Conservation (phyloP, 1,140 invertebrate genomes). For the Caenorhabditis brenneri region DNA sequence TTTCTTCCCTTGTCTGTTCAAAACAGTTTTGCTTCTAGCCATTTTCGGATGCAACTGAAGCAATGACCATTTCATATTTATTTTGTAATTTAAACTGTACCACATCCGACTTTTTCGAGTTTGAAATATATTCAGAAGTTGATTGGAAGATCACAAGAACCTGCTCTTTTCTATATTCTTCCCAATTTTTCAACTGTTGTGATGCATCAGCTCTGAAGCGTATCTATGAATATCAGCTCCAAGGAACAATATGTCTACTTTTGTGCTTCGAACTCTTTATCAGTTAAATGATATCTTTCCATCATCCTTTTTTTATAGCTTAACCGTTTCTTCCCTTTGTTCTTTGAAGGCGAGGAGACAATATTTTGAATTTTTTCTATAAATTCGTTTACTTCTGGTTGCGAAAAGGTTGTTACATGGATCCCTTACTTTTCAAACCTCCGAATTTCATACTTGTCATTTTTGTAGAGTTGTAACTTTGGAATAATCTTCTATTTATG, state of each 20-base stretch:
- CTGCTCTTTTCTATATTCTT: not conserved
- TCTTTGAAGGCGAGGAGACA: not conserved
- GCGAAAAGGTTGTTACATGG: not conserved
- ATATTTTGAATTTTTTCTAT: not conserved
- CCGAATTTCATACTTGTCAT: not conserved
- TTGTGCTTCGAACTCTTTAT: not conserved
- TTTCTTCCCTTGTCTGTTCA: not conserved
- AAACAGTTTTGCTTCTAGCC: not conserved
- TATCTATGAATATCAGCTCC: too few species aligned
- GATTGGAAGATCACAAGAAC: not conserved
- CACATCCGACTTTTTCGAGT: not conserved
- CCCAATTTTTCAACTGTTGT: not conserved
- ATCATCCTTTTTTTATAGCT: slow-evolving; percentile 11
- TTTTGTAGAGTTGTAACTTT: not conserved
- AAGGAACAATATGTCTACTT: not conserved
- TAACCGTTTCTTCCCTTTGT: not conserved
- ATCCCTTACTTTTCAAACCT: not conserved
- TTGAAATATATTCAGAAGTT: not conserved
- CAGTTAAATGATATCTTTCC: not conserved
- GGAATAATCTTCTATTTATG: too few species aligned
- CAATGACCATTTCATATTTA: not conserved
- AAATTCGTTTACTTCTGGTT: not conserved
- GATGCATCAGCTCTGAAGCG: not conserved
- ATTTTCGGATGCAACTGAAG: not conserved
- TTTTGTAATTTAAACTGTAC: not conserved